Base-by-base conservation (phyloP, 2,888 invertebrate species). In the Esperia sulphurella region DNA sequence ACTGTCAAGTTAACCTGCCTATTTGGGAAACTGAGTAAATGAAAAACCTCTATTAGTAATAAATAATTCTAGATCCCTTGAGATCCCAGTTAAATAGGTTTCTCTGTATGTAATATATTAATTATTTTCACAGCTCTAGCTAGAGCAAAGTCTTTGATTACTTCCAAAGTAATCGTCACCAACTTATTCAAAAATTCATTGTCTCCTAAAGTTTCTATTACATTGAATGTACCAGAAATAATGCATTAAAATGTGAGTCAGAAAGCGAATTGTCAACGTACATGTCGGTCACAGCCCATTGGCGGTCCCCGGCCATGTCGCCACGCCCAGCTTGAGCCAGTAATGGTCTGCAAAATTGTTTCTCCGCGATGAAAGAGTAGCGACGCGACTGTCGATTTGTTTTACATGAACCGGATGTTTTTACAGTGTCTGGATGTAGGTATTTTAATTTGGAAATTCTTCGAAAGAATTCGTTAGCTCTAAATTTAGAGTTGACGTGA, bases 311-410 rank as follows among this genome's bases (percentile, higher is more conserved):
- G 41, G 41, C 63, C 66, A 65, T 61, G 52, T 41, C 12, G 38
- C 46, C 48, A 59, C 69, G 75, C 64, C 52, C 59, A 55, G 57
- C 50, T 60, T 61, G 46, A 45, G 37, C 30, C 58, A 42, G 61
- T 63, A 74, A 75, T 67, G 74, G 66, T 54, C 67, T 71, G 68
- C 65, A 63, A 68, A 72, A 73, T 72, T 60, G 66, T 54, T 53
- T 54, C 40, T 54, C 52, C 52, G 50, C 45, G 46, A 57, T 54
- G 54, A 59, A 57, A 61, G 57, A 53, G 39, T 21, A n/a, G 9
- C 28, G 10, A 29, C 39, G 39, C 21, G 21, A 21, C 43, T 33
- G 41, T 10, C 30, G 37, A 35, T n/a, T 13, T 43, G 46, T 47
- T 58, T 61, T 54, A 54, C 56, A 44, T 49, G 50, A 61, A 61